phyloP scores from a whole-genome alignment of 1,140 invertebrate species.

The Heliconius nattereri region DNA sequence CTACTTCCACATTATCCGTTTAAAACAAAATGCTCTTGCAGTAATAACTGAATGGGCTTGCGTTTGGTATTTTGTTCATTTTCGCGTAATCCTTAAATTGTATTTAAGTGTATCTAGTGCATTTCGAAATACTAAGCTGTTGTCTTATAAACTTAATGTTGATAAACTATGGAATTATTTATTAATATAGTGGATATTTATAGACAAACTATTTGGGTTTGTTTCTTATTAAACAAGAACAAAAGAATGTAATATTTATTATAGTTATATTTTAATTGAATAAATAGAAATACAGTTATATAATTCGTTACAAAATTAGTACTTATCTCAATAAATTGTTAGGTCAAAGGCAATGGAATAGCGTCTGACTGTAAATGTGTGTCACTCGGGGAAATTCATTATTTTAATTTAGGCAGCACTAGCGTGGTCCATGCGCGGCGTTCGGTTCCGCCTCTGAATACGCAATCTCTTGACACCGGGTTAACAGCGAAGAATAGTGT shows the following conservation, averaged over 20 bases:
- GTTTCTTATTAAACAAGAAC: background rate
- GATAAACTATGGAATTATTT: background rate
- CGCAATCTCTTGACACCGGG: too few relatives aligned
- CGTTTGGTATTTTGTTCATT: constrained; percentile 45
- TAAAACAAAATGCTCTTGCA: constrained; percentile 69
- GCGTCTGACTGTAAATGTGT: too few relatives aligned
- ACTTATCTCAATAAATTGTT: too few relatives aligned
- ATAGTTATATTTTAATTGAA: background rate
- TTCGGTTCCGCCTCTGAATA: too few relatives aligned
- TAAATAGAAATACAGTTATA: background rate
- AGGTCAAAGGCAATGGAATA: too few relatives aligned
- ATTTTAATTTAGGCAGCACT: too few relatives aligned
- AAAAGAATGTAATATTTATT: background rate
- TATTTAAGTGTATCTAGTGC: constrained; percentile 23
- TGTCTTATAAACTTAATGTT: background rate
- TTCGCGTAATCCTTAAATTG: constrained; percentile 38
- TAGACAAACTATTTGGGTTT: background rate
- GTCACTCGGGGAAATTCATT: too few relatives aligned
- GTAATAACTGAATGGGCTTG: constrained; percentile 65
- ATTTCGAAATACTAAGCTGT: background rate
- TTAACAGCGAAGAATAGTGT: too few relatives aligned
- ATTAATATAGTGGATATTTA: background rate
- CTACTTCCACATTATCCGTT: constrained; percentile 63
- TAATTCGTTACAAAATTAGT: background rate
- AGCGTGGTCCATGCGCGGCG: too few relatives aligned